Base-by-base conservation (phyloP, 2,797 vertebrate genomes). In the Borostomias antarcticus region DNA sequence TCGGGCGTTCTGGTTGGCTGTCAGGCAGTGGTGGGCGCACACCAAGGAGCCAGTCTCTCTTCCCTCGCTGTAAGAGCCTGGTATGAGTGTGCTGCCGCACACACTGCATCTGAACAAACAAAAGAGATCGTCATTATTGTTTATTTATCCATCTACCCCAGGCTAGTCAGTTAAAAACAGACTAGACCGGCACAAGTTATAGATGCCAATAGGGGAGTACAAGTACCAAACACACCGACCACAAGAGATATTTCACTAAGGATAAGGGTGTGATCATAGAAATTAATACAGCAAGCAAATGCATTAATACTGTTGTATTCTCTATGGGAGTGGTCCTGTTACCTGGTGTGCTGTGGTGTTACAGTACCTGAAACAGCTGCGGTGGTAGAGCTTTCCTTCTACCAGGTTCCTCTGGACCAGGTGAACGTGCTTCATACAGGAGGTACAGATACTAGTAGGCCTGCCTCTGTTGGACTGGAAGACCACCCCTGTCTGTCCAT, bases 331-430 rank as follows among this genome's bases (percentile, higher is more conserved):
- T 43, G 25, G 6, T 59, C 25, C 21, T 21, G 40, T 58, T 25
- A 23, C 28, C 30, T 57, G 25, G 29, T 32, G 54, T 32, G 30
- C 37, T 40, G 15, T 60, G 6, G 19, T 45, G 58, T 60, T 60
- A n/a, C n/a, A n/a, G 5, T 84, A 97, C 96, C 95, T 95, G 86
- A 96, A 96, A 86, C 95, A 97, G 77, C 92, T 92, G 35, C 93
- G 93, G 75, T 96, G 96, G 82, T 93, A 96, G 28, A 96, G 78
- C 74, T 86, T 93, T 59, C 95, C 94, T 15, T 93, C 92, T 0
- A 84, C 88, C 79, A 95, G 66, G 72, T 88, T 91, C 57, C 94
- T 93, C 89, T 96, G 94, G 32, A 96, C 94, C 71, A 97, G 86
- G 69, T 95, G 93, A 26, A 96, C 91, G 0, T 92, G 92, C 77